These are phyloP conservation scores for Cherax quadricarinatus DNA, from an alignment of 1,140 invertebrate species.

Conservation along the genomic window DNA sequence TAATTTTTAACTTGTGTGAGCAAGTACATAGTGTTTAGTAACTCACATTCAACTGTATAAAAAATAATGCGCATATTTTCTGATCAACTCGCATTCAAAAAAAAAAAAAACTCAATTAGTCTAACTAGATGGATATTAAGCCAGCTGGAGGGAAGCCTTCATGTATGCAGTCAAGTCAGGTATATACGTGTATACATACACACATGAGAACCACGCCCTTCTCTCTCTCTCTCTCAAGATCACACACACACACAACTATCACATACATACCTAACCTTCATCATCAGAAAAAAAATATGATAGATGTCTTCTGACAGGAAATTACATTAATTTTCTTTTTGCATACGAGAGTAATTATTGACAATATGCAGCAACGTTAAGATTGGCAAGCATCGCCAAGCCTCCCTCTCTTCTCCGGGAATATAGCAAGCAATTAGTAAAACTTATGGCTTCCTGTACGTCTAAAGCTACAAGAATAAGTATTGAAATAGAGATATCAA, in stretches of 20 bases:
- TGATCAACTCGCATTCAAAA: too few relatives aligned
- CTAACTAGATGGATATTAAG: too few relatives aligned
- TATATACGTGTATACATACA: too few relatives aligned
- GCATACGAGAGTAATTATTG: background rate
- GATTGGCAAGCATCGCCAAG: background rate
- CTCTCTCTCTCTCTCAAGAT: too few relatives aligned
- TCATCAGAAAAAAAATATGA: background rate
- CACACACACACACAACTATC: background rate
- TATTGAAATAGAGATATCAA: background rate
- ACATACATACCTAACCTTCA: background rate
- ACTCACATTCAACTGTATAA: too few relatives aligned
- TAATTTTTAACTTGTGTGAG: too few relatives aligned
- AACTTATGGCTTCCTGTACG: background rate
- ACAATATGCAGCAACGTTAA: background rate
- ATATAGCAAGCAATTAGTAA: background rate
- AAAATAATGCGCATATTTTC: too few relatives aligned
- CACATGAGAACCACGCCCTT: too few relatives aligned
- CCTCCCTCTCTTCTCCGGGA: background rate
- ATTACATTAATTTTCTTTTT: background rate
- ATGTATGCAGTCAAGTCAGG: too few relatives aligned
- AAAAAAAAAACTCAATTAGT: too few relatives aligned
- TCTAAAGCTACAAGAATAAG: background rate
- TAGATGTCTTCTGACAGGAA: background rate
- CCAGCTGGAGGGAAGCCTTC: too few relatives aligned
- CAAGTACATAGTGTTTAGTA: too few relatives aligned